Evolutionary conservation across 2,888 invertebrate genomes (phyloP).

Genomic region (Heteromyza rotundicornis): DNA sequence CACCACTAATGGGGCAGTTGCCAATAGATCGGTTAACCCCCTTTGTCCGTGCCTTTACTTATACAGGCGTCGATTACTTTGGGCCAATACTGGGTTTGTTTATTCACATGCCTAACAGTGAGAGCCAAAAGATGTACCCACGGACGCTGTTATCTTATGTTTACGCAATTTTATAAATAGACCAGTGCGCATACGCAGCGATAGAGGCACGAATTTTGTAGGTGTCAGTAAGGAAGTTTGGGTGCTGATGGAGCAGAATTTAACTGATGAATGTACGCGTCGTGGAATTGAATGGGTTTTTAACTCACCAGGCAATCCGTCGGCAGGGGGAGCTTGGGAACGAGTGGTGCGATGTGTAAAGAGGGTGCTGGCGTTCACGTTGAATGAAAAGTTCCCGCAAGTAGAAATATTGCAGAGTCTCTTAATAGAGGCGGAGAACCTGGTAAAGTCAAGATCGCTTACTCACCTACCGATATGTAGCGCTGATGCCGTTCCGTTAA

Average conservation of each 20-base stretch:
- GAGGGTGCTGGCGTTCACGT: constrained; percentile 21
- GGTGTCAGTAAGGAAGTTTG: constrained; percentile 20
- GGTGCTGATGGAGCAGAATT: not conserved
- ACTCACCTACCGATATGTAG: constrained; percentile 26
- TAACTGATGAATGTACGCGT: constrained; percentile 20
- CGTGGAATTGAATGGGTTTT: constrained; percentile 28
- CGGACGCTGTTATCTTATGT: constrained; percentile 17
- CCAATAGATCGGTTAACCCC: constrained; percentile 15
- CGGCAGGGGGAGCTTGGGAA: too few species aligned
- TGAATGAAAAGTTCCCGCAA: constrained; percentile 27
- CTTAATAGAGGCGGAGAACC: constrained; percentile 28
- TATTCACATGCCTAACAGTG: constrained; percentile 24
- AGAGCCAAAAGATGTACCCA: constrained; percentile 16
- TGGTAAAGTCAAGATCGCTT: constrained; percentile 28
- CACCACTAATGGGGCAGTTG: constrained; percentile 29
- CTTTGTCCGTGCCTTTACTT: constrained; percentile 24
- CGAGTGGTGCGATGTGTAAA: constrained; percentile 25
- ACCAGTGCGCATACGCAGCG: constrained; percentile 10
- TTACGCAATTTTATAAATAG: constrained; percentile 17
- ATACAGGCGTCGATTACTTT: constrained; percentile 29
- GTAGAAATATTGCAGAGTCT: constrained; percentile 26
- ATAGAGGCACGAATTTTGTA: constrained; percentile 20
- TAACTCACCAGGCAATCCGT: constrained; percentile 26
- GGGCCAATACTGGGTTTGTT: constrained; percentile 22
- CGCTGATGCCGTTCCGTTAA: constrained; percentile 21